Evolutionary conservation across 2,113 vertebrate genomes (phyloP), one percentile per base, ranked within the genome.

Genomic region (Cyrtonyx montezumae): DNA sequence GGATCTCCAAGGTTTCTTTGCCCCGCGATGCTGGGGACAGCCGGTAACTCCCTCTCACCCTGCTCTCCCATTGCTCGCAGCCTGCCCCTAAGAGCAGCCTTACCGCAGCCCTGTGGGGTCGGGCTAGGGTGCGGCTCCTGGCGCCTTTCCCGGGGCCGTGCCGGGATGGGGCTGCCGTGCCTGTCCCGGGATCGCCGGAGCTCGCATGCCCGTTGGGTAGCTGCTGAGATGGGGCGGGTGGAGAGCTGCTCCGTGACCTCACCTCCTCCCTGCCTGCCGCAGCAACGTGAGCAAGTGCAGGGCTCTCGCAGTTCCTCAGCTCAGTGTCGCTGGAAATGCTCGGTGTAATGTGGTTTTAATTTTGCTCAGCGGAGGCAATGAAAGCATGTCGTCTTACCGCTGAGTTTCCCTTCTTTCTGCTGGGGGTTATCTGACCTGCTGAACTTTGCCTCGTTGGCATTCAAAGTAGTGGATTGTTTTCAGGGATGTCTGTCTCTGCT

Each of bases 391-490:
- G 22, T 34, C 23, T 3, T 7, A 2, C 12, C 6, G 19, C 3
- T 12, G 26, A 3, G 1, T 26, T 49, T 2, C 8, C 25, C 20
- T 9, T 18, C 43, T 32, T n/a, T 32, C 56, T 12, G 66, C 34
- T 17, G 62, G 10, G 32, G 22, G 42, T 48, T 23, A 2, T 25
- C 7, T 11, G 70, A 36, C 51, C 26, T 5, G 46, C 61, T 6
- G 36, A 37, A 76, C 58, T 43, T 30, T 10, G 76, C 48, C 4
- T 65, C 5, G 8, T 15, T 3, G 78, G 71, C 40, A 2, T 1
- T 13, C 46, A 10, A 4, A 73, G 0, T 0, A 11, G 37, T 0
- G n/a, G 6, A 4, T 6, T 1, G 8, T 6, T 36, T 8, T 10
- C n/a, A 11, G 73, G 4, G n/a, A 17, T 14, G 5, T 13, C 7